Evolutionary conservation across 2,113 vertebrate species (phyloP), one percentile per base, ranked within the genome.

Genomic region (Sus scrofa): DNA sequence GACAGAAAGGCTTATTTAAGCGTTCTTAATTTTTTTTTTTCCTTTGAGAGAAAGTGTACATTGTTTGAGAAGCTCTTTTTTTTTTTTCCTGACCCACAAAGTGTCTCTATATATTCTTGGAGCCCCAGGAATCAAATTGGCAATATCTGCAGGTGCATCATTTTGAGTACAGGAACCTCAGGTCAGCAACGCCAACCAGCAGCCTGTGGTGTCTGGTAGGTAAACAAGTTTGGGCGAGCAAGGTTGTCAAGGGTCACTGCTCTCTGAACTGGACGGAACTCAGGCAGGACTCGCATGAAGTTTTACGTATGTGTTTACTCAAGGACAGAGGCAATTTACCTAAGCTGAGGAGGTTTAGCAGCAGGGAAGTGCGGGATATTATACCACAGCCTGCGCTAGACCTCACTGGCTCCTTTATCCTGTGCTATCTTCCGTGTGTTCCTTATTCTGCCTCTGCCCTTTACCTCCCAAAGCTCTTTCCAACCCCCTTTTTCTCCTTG

Each of bases 311-410:
- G 44, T 82, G 22, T 92, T 73, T 4, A 18, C 50, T 70, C 44
- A 65, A 75, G n/a, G 78, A 18, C 3, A 0, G 70, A 44, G 8
- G 24, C 37, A 32, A 39, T 63, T 67, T 39, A 26, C 12, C 27
- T 62, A 14, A 6, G 24, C 24, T 58, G 10, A 8, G 22, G 16
- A 27, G 15, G 54, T 34, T 94, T 37, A 56, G 37, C 19, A 37
- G n/a, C 30, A 62, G 20, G 39, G 19, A 9, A 1, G 7, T 39
- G 7, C 27, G 34, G 27, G 39, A 12, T 52, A 3, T 6, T 52
- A 24, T 2, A 7, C 16, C 1, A 1, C 22, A 56, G 0, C 6
- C n/a, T 10, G 18, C 54, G 19, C n/a, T 27, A 22, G 4, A 39
- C 27, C 39, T 85, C 16, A 1, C 54, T 44, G 7, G 13, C 39